Percentiles rank a stretch among this genome's conserved stretches.
These are phyloP conservation scores for Heliothis peltigera DNA, from an alignment of 2,888 invertebrate species.

Conservation along the genomic window DNA sequence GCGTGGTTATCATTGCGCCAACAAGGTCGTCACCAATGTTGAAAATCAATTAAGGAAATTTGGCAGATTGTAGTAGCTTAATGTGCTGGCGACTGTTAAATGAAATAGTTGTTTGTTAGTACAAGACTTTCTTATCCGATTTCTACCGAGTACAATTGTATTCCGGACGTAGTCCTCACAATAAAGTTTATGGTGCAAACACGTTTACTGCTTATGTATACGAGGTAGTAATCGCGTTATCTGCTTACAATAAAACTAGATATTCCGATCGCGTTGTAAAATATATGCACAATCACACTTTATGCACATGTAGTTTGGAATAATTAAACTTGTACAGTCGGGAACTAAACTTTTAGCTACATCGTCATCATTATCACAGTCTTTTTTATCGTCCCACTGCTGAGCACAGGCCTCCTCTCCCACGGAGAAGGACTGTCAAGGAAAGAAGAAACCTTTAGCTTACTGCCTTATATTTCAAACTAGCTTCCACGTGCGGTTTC, in stretches of 20 bases:
- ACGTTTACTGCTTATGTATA: conserved; percentile 13
- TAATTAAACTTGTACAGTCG: conserved; percentile 48
- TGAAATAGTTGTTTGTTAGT: not conserved
- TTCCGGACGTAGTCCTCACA: not conserved
- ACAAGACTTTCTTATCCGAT: not conserved
- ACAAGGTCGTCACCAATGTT: too few species aligned
- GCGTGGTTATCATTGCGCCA: too few species aligned
- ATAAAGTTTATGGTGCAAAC: conserved; percentile 19
- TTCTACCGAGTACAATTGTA: not conserved
- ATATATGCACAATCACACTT: conserved; percentile 42
- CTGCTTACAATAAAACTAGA: conserved; percentile 38
- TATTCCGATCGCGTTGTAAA: conserved; percentile 43
- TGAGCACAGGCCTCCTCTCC: too few species aligned
- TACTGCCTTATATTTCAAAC: too few species aligned
- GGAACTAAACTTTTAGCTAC: not conserved
- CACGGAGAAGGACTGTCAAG: too few species aligned
- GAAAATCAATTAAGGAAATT: too few species aligned
- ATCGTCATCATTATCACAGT: too few species aligned
- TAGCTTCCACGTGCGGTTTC: too few species aligned
- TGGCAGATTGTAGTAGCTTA: too few species aligned
- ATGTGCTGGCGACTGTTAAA: too few species aligned
- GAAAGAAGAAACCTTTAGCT: too few species aligned
- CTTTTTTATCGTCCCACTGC: too few species aligned
- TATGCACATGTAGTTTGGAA: conserved; percentile 43
- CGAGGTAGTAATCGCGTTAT: conserved; percentile 22